Conservation (phyloP, 2,888 invertebrate species). For the Apomyelois bistriatella region DNA sequence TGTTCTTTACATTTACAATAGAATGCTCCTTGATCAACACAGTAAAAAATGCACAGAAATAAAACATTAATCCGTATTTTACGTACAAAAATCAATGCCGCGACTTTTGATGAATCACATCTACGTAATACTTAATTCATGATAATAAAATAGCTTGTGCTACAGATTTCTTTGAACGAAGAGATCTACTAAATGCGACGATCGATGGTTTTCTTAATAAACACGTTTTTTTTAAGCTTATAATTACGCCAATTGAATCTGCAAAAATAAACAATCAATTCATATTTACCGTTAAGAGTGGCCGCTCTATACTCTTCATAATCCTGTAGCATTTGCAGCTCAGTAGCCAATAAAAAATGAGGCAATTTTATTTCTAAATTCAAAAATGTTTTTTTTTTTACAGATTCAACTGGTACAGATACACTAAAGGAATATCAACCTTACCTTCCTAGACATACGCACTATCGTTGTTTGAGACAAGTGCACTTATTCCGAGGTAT, state of each 20-base stretch:
- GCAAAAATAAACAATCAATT: not conserved
- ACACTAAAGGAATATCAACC: conserved; percentile 24
- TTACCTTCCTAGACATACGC: conserved; percentile 27
- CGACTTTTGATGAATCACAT: conserved; percentile 13
- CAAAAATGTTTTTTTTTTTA: too few species aligned
- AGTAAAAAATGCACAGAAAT: conserved; percentile 17
- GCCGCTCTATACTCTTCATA: too few species aligned
- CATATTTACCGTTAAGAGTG: too few species aligned
- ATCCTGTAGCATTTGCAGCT: too few species aligned
- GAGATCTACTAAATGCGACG: conserved; percentile 24
- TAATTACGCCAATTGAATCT: not conserved
- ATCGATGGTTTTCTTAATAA: conserved; percentile 11
- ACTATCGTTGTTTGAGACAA: conserved; percentile 42
- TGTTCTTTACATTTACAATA: not conserved
- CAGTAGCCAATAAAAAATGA: too few species aligned
- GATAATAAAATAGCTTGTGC: conserved; percentile 16
- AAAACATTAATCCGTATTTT: too few species aligned
- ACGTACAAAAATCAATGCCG: conserved; percentile 21
- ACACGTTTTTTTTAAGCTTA: not conserved
- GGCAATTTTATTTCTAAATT: not conserved
- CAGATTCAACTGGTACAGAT: not conserved
- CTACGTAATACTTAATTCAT: conserved; percentile 14
- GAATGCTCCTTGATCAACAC: not conserved
- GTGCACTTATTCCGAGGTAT: conserved; percentile 40
- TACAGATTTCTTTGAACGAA: conserved; percentile 10